Base-by-base conservation (phyloP, 1,140 invertebrate species). In the Euborellia annulipes region DNA sequence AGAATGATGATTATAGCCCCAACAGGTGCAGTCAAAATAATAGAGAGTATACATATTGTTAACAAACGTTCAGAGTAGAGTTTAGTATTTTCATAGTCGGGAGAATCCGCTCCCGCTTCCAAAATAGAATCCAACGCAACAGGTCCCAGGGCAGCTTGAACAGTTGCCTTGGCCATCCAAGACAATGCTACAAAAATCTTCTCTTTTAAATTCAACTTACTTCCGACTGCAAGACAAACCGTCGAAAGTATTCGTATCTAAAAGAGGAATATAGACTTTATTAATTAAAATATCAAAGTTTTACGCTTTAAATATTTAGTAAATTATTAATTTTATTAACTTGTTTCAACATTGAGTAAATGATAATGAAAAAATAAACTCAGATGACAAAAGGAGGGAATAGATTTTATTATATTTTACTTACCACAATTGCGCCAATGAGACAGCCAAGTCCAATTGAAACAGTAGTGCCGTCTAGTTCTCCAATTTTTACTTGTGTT, bases 391-490 rank as follows among this genome's bases (percentile, higher is more conserved):
- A n/a, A n/a, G n/a, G n/a, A n/a, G n/a, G n/a, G n/a, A 38, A 4
- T 17, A 38, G 19, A 4, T 38, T 18, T 14, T 38, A 9, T 34
- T 34, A 9, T 9, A 34, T n/a, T n/a, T n/a, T n/a, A n/a, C n/a
- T n/a, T n/a, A n/a, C n/a, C n/a, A 82, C 50, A 13, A 73, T 67
- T 22, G 69, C 77, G 0, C 65, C 56, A 0, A 72, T 48, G 4
- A 82, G 62, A 48, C 77, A 78, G 1, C 66, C 70, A 18, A 74
- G 54, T 2, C 72, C 73, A 0, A 78, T 59, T 21, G 74, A 67
- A 0, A 84, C 75, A 3, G 76, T 67, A 44, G 68, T 65, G 3
- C 69, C 62, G 30, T 79, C 72, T 38, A 84, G 58, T 52, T 82
- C 76, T 34, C 62, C n/a, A n/a, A 48, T 34, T 11, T 36, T 27